phyloP scores from a whole-genome alignment of 2,113 vertebrate species.

The Marmota flaviventris region DNA sequence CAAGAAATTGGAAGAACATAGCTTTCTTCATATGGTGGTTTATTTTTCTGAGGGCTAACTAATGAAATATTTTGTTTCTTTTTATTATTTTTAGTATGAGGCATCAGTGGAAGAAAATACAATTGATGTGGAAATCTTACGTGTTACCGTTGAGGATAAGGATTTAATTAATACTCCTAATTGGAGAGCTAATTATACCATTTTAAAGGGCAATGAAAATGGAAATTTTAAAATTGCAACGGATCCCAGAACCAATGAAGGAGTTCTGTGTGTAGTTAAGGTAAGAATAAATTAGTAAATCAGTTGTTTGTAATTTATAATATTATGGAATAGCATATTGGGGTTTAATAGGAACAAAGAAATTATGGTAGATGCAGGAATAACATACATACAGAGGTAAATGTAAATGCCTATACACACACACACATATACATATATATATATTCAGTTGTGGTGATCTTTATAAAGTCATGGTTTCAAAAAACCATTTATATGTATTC shows the following conservation, averaged over 20 bases:
- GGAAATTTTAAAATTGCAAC: conserved; percentile 92
- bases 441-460: not conserved
- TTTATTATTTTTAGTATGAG: conserved; percentile 87
- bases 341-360: not conserved
- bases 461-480: not conserved
- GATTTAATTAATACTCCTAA: conserved; percentile 90
- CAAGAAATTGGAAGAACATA: not conserved
- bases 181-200: conserved; percentile 91
- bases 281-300: conserved; percentile 85
- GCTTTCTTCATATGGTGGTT: not conserved
- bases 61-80: not conserved
- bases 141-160: conserved; percentile 91
- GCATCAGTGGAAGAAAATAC: conserved; percentile 90
- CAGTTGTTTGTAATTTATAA: conserved; percentile 20
- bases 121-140: conserved; percentile 88
- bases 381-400: conserved; percentile 1
- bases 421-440: too few species aligned
- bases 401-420: not conserved
- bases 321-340: not conserved
- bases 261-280: conserved; percentile 91
- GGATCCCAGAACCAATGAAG: conserved; percentile 92
- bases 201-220: conserved; percentile 93
- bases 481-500: not conserved
- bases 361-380: conserved; percentile 19
- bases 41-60: conserved; percentile 12